Evolutionary conservation across 2,797 vertebrate species (phyloP), one percentile per base, ranked within the genome.

Genomic region (Dicrostonyx torquatus): DNA sequence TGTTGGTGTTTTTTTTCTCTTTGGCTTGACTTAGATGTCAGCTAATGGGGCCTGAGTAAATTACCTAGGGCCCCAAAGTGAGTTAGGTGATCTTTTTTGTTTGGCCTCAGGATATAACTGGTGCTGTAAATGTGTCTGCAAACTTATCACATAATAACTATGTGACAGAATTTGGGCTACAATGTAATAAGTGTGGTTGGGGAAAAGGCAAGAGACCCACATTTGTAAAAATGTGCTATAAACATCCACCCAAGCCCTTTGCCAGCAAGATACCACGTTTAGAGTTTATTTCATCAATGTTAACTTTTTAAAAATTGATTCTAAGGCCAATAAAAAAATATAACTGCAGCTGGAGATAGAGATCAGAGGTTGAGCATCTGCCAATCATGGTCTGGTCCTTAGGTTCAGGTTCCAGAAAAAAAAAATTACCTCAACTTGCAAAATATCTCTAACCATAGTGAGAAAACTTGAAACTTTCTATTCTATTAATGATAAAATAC

Each of bases 11-110:
- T 93, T 58, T 95, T 93, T 85, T 94, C 94, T 91, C 58, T 78
- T 87, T 94, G 87, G 92, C 37, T 80, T 96, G 87, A 88, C 87
- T 97, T 95, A 92, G 64, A 96, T 96, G 43, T 85, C 94, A 95
- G 53, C 10, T 95, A 91, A 91, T 84, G 85, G 75, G 43, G 91
- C 70, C 73, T 89, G 82, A 96, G 83, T 96, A 93, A 93, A 73
- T 93, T 93, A 93, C 92, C 91, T 86, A 66, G 85, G 64, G 68
- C 90, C 85, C 70, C 90, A 93, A 93, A 86, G 50, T 90, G 55
- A 94, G 86, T 88, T 76, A 95, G 78, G 72, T 92, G 89, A 78
- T 92, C 53, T 70, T 75, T 96, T 95, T 95, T 93, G 64, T 95
- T 95, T 94, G 89, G 93, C 92, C 91, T 94, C 60, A 96, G 87